phyloP scores from a whole-genome alignment of 2,797 vertebrate genomes.

The Amniataba percoides region DNA sequence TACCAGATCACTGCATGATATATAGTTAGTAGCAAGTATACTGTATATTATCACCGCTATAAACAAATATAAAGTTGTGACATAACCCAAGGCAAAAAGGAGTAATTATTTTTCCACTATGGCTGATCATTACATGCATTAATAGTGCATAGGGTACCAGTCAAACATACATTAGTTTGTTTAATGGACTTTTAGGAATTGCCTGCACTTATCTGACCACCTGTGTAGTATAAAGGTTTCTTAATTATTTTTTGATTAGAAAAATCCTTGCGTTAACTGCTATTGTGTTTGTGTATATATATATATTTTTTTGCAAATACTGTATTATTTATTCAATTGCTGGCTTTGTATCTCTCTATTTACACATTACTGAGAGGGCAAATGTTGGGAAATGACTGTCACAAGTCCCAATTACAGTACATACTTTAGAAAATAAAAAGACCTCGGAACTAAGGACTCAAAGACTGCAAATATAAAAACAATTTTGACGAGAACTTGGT shows the following conservation, averaged over 20 bases:
- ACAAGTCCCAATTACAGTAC: slow-evolving; percentile 79
- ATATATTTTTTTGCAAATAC: slow-evolving; percentile 66
- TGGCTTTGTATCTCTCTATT: slow-evolving; percentile 79
- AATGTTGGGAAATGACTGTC: slow-evolving; percentile 67
- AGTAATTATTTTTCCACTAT: slow-evolving; percentile 39
- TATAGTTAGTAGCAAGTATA: slow-evolving; percentile 33
- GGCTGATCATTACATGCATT: slow-evolving; percentile 75
- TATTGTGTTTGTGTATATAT: slow-evolving; percentile 17
- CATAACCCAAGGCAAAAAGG: slow-evolving; percentile 61
- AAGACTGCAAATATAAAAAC: slow-evolving; percentile 76
- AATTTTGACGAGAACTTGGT: slow-evolving; percentile 70
- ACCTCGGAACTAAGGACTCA: slow-evolving; percentile 59
- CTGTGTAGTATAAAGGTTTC: slow-evolving; percentile 59
- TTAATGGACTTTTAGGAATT: slow-evolving; percentile 60
- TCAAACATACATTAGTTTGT: slow-evolving; percentile 61
- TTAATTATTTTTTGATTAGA: slow-evolving; percentile 47
- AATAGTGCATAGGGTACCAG: slow-evolving; percentile 77
- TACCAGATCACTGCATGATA: slow-evolving; percentile 49
- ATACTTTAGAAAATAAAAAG: slow-evolving; percentile 75
- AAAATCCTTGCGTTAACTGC: slow-evolving; percentile 56
- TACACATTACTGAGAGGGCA: slow-evolving; percentile 73
- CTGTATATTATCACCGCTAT: slow-evolving; percentile 35
- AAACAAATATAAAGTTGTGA: slow-evolving; percentile 56
- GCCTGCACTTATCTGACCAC: slow-evolving; percentile 64
- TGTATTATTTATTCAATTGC: slow-evolving; percentile 67